phyloP scores from a whole-genome alignment of 2,888 invertebrate species.

The Ectobius pallidus region DNA sequence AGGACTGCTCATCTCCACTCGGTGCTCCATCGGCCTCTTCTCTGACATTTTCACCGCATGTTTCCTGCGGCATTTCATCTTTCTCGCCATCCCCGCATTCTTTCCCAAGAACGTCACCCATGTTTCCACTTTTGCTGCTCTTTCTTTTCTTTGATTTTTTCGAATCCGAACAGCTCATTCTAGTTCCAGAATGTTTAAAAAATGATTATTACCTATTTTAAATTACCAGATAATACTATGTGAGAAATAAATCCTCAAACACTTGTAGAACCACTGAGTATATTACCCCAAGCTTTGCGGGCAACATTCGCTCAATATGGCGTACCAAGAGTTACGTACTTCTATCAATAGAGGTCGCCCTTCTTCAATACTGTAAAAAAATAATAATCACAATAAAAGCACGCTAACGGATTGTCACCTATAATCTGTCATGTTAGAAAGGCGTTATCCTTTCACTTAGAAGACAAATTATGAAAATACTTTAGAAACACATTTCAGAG shows the following conservation, averaged over 20 bases:
- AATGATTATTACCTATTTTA: slow-evolving; percentile 33
- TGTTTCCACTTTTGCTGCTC: slow-evolving; percentile 48
- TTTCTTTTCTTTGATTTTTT: slow-evolving; percentile 47
- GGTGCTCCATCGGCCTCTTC: slow-evolving; percentile 46
- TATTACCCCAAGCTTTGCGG: slow-evolving; percentile 46
- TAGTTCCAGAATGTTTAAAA: slow-evolving; percentile 38
- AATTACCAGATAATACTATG: slow-evolving; percentile 10
- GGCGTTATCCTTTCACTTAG: too few species aligned
- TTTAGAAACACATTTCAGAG: too few species aligned
- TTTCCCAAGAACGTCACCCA: slow-evolving; percentile 55
- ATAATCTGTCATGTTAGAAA: too few species aligned
- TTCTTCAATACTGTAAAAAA: too few species aligned
- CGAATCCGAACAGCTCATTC: slow-evolving; percentile 46
- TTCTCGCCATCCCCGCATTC: slow-evolving; percentile 47
- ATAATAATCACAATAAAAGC: too few species aligned
- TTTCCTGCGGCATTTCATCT: slow-evolving; percentile 42
- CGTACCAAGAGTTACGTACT: slow-evolving; percentile 40
- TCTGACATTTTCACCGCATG: slow-evolving; percentile 43
- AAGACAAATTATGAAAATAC: too few species aligned
- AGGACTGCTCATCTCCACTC: slow-evolving; percentile 43
- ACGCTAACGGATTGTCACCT: too few species aligned
- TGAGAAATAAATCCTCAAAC: slow-evolving; percentile 26
- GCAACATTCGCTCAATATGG: slow-evolving; percentile 52
- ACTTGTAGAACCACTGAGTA: slow-evolving; percentile 45
- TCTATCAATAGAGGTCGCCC: slow-evolving; percentile 34